A percentile compares a stretch with the other conserved stretches of the same genome.
Conservation (phyloP, 2,113 vertebrate species). For the Crypturellus undulatus region DNA sequence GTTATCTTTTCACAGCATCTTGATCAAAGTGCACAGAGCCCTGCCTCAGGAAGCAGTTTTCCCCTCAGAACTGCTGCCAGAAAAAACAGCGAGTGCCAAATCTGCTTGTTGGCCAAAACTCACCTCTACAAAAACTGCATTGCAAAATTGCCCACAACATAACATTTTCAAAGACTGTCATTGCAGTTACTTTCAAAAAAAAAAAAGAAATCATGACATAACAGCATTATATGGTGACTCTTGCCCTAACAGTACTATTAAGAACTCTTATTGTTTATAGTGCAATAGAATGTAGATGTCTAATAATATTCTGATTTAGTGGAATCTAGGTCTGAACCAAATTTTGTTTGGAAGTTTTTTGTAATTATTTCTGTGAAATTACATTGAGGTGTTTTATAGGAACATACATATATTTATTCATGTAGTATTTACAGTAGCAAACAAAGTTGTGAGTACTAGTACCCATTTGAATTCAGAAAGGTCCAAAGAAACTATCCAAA, state of each 20-base stretch:
- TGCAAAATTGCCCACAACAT: background rate
- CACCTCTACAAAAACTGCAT: background rate
- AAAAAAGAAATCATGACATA: background rate
- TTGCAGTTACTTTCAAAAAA: background rate
- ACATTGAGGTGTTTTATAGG: background rate
- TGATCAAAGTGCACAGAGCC: constrained; percentile 22
- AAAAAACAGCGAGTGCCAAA: background rate
- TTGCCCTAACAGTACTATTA: background rate
- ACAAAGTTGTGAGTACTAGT: background rate
- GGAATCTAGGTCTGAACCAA: background rate
- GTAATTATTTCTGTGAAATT: background rate
- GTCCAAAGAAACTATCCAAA: background rate
- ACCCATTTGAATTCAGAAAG: background rate
- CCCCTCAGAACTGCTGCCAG: constrained; percentile 5
- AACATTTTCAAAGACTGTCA: background rate
- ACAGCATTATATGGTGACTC: background rate
- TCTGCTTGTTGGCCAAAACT: background rate
- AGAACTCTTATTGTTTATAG: background rate
- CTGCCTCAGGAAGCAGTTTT: constrained; percentile 40
- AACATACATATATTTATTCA: background rate
- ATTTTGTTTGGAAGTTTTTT: background rate
- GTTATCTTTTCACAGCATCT: constrained; percentile 43
- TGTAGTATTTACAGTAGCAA: background rate
- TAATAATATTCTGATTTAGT: background rate
- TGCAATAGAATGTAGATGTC: background rate